Base-by-base conservation (phyloP, 2,113 vertebrate species). In the Felis chaus region DNA sequence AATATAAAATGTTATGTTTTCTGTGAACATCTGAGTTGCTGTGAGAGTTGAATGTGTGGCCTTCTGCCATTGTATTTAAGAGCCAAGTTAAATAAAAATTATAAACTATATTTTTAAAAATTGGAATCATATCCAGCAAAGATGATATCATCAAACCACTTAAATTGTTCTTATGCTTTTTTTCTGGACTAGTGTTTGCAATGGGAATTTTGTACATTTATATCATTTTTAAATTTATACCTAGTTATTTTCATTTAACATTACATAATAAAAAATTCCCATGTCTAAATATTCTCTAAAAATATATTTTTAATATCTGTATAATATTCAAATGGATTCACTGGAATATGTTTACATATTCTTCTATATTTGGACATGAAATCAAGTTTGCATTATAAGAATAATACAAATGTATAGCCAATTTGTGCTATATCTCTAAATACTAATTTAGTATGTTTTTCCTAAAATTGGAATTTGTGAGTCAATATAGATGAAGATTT, bases 401-500 rank as follows among this genome's bases (percentile, higher is more conserved):
- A 65, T 95, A 94, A 82, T 82, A 91, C 83, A 88, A 96, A 53
- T 95, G 16, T 87, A 81, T 39, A 92, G 25, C 12, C 45, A 83
- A 15, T 80, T 92, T 94, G 27, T 82, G 61, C 74, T 63, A 2
- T 85, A 84, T 88, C 27, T 74, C 48, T 92, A 92, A 91, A 80
- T 31, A 89, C 50, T 66, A 82, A 87, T 91, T 94, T 79, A 87
- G 48, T 79, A 71, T 96, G 69, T 94, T 97, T 94, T 95, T 94
- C 82, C 82, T 96, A 87, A 97, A 95, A 89, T 95, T 92, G 55
- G 50, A 94, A 95, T 97, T 92, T 97, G 92, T 55, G 87, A 96
- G 83, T 92, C 94, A 97, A 96, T 97, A 96, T 95, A 96, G 45
- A 92, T 92, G 83, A 97, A 91, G 78, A 97, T 95, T 89, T 91